Evolutionary conservation across 1,140 invertebrate genomes (phyloP).

Genomic region (Diprion similis): DNA sequence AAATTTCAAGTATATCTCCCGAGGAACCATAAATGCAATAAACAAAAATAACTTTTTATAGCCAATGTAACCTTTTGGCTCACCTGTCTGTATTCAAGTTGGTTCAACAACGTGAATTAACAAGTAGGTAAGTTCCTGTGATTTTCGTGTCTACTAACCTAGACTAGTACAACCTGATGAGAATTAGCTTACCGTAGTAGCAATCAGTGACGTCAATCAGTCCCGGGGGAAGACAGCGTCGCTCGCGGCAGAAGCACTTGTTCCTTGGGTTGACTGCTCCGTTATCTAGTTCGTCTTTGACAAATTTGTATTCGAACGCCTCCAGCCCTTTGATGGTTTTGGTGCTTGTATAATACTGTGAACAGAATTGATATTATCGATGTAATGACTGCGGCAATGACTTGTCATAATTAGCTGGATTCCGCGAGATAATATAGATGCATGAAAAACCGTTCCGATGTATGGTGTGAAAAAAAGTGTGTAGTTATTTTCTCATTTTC

Average conservation of each 20-base stretch:
- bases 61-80: too few relatives aligned
- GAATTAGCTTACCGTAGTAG: conserved; percentile 70
- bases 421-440: background rate
- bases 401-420: conserved; percentile 17
- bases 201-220: conserved; percentile 81
- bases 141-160: too few relatives aligned
- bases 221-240: conserved; percentile 72
- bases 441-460: background rate
- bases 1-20: too few relatives aligned
- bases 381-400: conserved; percentile 14
- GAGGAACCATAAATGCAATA: too few relatives aligned
- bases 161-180: too few relatives aligned
- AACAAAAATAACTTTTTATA: too few relatives aligned
- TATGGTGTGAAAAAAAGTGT: background rate
- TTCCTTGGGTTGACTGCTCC: conserved; percentile 74
- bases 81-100: too few relatives aligned
- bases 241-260: conserved; percentile 78
- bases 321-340: conserved; percentile 65
- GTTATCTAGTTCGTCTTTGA: conserved; percentile 78
- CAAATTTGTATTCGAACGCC: conserved; percentile 73
- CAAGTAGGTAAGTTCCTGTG: too few relatives aligned
- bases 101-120: too few relatives aligned
- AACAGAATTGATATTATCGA: conserved; percentile 34
- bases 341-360: conserved; percentile 67
- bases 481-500: too few relatives aligned